Base-by-base conservation (phyloP, 2,113 vertebrate species). In the Salvelinus sp. region DNA sequence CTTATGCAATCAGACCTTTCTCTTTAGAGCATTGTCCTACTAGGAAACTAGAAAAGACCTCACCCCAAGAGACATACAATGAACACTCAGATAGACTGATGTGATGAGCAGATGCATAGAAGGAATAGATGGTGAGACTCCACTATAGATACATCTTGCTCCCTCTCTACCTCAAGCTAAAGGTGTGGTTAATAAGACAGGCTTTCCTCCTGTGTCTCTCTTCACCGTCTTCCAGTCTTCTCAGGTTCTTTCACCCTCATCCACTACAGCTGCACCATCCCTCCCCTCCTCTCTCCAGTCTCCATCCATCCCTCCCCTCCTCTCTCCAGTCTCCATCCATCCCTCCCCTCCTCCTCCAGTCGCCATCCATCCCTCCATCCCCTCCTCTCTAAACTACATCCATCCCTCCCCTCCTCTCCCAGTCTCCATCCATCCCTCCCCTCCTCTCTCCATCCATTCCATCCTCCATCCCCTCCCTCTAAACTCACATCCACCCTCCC, bases 1-100 rank as follows among this genome's bases (percentile, higher is more conserved):
- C 72, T 47, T 33, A 33, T 57, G 70, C 84, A 87, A 89, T 91
- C 85, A 84, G 58, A 71, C 76, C 70, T 67, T 81, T 65, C 79
- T 75, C 14, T 78, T 79, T 75, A 77, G 77, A 70, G 70, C 77
- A 62, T 71, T 67, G 79, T 64, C 77, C 69, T 62, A 9, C 3
- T 16, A 54, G 50, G 25, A 75, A 75, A 74, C 33, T 44, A 66
- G 33, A 20, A 18, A 54, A 60, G 67, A 66, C 10, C 75, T 69
- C 73, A 69, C 71, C 72, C 73, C 79, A 27, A 28, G 75, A 82
- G 74, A 48, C 64, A 73, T n/a, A 74, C 28, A 68, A 73, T 72
- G 13, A 70, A 47, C 69, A 12, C 69, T 70, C 0, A 57, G 20
- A 28, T 10, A 10, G 9, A 44, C 9, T 44, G 18, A 28, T 38